phyloP scores from a whole-genome alignment of 2,888 invertebrate species.

The Macrophya alboannulata region DNA sequence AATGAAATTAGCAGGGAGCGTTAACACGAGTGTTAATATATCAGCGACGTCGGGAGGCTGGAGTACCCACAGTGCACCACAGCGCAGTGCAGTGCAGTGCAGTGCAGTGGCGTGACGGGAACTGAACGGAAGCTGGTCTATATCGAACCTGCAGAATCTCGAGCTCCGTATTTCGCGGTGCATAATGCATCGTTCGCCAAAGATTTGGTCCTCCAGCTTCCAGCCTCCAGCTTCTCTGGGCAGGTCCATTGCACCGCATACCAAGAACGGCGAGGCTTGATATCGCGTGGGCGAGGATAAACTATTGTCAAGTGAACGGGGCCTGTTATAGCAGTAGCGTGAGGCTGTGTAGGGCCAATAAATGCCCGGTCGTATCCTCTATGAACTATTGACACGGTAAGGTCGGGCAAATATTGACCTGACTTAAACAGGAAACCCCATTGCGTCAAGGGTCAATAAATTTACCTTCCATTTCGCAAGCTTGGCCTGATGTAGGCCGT shows the following conservation, averaged over 20 bases:
- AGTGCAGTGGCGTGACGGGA: not conserved
- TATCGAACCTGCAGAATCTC: slow-evolving; percentile 24
- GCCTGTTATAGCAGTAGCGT: not conserved
- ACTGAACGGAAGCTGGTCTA: slow-evolving; percentile 23
- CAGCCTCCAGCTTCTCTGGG: slow-evolving; percentile 37
- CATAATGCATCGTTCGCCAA: slow-evolving; percentile 51
- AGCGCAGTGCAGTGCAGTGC: slow-evolving; percentile 12
- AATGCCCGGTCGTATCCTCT: slow-evolving; percentile 28
- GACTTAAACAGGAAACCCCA: slow-evolving; percentile 20
- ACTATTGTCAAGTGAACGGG: slow-evolving; percentile 46
- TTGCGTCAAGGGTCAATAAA: slow-evolving; percentile 35
- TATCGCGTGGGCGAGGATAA: slow-evolving; percentile 46
- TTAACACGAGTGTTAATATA: slow-evolving; percentile 18
- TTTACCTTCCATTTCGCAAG: slow-evolving; percentile 45
- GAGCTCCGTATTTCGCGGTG: slow-evolving; percentile 42
- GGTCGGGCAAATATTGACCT: slow-evolving; percentile 47
- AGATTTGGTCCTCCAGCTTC: slow-evolving; percentile 47
- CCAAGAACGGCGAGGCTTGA: slow-evolving; percentile 51
- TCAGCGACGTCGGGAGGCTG: slow-evolving; percentile 3
- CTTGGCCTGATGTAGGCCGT: slow-evolving; percentile 70
- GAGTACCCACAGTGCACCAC: too few species aligned
- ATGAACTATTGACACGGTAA: slow-evolving; percentile 64
- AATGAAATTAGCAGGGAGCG: not conserved
- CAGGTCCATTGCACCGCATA: slow-evolving; percentile 52
- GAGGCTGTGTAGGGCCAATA: slow-evolving; percentile 28